These are phyloP conservation scores for Strix aluco DNA, from an alignment of 2,113 vertebrate genomes.

Conservation along the genomic window DNA sequence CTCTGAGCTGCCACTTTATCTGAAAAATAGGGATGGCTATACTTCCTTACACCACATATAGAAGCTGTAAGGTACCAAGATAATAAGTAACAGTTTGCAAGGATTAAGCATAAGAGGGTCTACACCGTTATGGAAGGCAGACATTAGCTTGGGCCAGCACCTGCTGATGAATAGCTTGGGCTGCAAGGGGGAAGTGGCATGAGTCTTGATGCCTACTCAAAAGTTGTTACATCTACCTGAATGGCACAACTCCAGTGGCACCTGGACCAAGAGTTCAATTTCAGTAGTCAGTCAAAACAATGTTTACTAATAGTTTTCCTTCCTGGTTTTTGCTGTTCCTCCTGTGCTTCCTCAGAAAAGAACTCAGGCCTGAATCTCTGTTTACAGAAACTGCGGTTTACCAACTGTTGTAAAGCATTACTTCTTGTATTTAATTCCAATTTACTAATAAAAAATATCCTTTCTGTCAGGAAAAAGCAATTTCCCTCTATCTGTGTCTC, in stretches of 20 bases:
- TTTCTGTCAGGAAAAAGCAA: slow-evolving; percentile 65
- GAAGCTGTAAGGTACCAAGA: not conserved
- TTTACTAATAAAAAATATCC: slow-evolving; percentile 63
- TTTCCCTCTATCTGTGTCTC: slow-evolving; percentile 60
- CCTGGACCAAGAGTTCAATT: not conserved
- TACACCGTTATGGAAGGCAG: not conserved
- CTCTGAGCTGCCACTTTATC: not conserved
- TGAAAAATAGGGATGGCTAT: not conserved
- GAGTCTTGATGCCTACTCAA: not conserved
- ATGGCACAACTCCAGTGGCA: not conserved
- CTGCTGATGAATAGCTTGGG: not conserved
- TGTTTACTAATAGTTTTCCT: not conserved
- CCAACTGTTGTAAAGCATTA: slow-evolving; percentile 16
- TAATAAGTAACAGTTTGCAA: not conserved
- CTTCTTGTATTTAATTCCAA: slow-evolving; percentile 30
- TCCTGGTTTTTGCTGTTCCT: not conserved
- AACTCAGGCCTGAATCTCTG: not conserved
- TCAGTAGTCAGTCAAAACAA: not conserved
- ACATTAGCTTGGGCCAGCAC: not conserved
- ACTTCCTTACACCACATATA: not conserved
- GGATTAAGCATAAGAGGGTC: not conserved
- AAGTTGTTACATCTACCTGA: not conserved
- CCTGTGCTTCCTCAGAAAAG: not conserved
- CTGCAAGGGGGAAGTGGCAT: not conserved
- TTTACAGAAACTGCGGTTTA: slow-evolving; percentile 24